Percentiles rank a stretch among this genome's conserved stretches.
Conservation (phyloP, 2,797 vertebrate genomes). For the Clarias pachynema region DNA sequence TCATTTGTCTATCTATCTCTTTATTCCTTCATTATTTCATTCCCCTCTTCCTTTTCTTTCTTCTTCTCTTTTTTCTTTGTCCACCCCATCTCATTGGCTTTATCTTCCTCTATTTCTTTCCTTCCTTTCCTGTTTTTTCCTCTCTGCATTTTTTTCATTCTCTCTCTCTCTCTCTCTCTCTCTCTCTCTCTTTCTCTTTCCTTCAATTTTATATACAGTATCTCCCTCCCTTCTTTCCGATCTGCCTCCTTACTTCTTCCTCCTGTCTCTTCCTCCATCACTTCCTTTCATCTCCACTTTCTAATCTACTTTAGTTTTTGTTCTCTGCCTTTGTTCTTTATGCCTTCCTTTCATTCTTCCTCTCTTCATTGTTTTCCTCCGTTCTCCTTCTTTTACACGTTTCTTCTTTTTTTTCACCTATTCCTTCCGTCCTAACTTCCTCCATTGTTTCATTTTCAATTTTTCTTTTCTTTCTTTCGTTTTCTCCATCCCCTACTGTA, state of each 20-base stretch:
- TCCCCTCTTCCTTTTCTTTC: too few species aligned
- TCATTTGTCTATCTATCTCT: too few species aligned
- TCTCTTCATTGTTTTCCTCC: conserved; percentile 19
- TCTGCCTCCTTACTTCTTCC: background rate
- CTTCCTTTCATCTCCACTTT: too few species aligned
- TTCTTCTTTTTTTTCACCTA: background rate
- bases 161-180: background rate
- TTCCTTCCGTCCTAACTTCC: background rate
- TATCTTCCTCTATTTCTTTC: too few species aligned
- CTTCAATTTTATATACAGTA: background rate
- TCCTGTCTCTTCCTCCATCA: background rate
- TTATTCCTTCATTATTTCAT: too few species aligned
- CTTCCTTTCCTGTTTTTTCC: too few species aligned
- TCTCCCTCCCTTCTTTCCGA: background rate
- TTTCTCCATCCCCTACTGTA: too few species aligned
- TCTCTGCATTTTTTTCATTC: background rate
- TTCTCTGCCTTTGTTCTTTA: too few species aligned
- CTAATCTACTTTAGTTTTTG: too few species aligned
- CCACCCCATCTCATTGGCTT: too few species aligned
- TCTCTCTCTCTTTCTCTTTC: background rate
- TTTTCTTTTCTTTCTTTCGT: conserved; percentile 19
- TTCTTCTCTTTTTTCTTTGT: too few species aligned
- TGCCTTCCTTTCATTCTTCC: conserved; percentile 1
- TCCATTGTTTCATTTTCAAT: background rate
- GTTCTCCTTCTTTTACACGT: background rate